phyloP scores from a whole-genome alignment of 1,140 invertebrate species.

The Penaeus chinensis region DNA sequence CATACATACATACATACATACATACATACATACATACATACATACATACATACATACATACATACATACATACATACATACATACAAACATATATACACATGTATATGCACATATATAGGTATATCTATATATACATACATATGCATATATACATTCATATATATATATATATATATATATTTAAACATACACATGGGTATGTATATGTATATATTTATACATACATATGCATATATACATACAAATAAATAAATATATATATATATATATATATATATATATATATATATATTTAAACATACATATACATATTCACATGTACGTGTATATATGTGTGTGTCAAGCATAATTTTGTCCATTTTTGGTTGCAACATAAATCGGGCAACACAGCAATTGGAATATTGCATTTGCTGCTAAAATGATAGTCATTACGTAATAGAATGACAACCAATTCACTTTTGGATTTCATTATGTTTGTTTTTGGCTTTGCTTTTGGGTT shows the following conservation, averaged over 20 bases:
- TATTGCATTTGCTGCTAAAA: too few species aligned
- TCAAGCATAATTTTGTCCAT: too few species aligned
- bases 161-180: conserved; percentile 11
- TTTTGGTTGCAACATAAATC: too few species aligned
- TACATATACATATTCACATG: not conserved
- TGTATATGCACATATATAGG: not conserved
- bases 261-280: conserved; percentile 16
- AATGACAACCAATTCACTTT: too few species aligned
- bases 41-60: not conserved
- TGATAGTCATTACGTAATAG: too few species aligned
- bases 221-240: not conserved
- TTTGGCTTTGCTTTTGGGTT: too few species aligned
- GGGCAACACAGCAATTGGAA: too few species aligned
- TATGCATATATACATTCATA: not conserved
- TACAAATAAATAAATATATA: conserved; percentile 5
- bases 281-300: not conserved
- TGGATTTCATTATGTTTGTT: too few species aligned
- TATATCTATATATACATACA: not conserved
- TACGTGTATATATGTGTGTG: too few species aligned
- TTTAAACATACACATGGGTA: not conserved
- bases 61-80: not conserved
- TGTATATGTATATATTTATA: conserved; percentile 11
- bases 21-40: not conserved
- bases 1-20: not conserved
- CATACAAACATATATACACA: not conserved